These are phyloP conservation scores for Poecilia wingei DNA, from an alignment of 2,797 vertebrate species.

Conservation along the genomic window DNA sequence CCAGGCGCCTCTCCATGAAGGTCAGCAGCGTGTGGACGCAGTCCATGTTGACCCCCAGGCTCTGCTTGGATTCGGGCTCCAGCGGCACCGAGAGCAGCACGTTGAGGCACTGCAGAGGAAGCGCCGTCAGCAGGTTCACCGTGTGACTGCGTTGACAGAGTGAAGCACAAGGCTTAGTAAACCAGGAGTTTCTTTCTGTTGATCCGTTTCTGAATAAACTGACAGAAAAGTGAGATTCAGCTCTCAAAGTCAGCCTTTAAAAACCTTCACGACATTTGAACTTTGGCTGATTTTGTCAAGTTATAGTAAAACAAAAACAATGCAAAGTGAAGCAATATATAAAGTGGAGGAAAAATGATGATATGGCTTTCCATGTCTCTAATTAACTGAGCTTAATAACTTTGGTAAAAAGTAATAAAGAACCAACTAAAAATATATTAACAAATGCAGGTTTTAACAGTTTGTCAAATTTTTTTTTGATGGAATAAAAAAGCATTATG, in stretches of 20 bases:
- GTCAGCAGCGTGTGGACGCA: conserved; percentile 79
- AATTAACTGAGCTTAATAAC: neutral
- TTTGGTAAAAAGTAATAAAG: too few species aligned
- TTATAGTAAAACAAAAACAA: neutral
- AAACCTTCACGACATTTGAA: neutral
- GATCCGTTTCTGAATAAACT: neutral
- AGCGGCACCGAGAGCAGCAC: conserved; percentile 73
- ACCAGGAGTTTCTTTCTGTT: neutral
- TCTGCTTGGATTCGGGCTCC: conserved; percentile 64
- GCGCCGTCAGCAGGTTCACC: conserved; percentile 79
- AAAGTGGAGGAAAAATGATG: neutral
- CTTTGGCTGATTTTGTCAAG: neutral
- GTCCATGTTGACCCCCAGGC: conserved; percentile 84
- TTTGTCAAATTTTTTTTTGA: too few species aligned
- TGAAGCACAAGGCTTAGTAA: neutral
- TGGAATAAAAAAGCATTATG: too few species aligned
- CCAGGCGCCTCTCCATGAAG: conserved; percentile 83
- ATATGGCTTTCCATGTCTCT: neutral
- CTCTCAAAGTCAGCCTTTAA: neutral
- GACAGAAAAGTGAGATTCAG: neutral
- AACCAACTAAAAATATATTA: too few species aligned
- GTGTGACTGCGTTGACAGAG: conserved; percentile 68
- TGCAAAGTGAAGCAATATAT: neutral
- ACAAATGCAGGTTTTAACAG: too few species aligned
- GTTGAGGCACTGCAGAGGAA: conserved; percentile 81